Evolutionary conservation across 2,113 vertebrate species (phyloP).

Genomic region (Panthera leo): DNA sequence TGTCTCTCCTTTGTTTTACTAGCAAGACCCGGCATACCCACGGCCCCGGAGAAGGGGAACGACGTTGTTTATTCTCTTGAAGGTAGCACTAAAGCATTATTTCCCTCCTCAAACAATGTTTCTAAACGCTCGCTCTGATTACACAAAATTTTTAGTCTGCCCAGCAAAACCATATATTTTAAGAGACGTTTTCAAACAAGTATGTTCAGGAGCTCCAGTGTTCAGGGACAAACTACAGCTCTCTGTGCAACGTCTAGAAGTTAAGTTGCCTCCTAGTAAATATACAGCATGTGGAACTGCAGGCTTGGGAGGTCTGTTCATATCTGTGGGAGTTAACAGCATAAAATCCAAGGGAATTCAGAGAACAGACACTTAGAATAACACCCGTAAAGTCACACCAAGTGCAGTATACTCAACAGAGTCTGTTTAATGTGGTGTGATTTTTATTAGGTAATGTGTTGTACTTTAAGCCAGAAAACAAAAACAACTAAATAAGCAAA

Average conservation of each 20-base stretch:
- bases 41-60: background rate
- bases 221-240: conserved; percentile 32
- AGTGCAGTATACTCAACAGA: conserved; percentile 31
- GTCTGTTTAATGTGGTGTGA: conserved; percentile 66
- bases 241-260: background rate
- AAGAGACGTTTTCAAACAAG: conserved; percentile 63
- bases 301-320: conserved; percentile 67
- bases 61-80: conserved; percentile 48
- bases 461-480: conserved; percentile 59
- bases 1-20: conserved; percentile 49
- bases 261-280: conserved; percentile 53
- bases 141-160: conserved; percentile 41
- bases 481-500: background rate
- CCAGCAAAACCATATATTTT: conserved; percentile 54
- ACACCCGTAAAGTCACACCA: conserved; percentile 21
- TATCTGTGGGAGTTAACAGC: conserved; percentile 50
- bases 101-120: conserved; percentile 25
- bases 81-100: background rate
- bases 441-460: conserved; percentile 69
- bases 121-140: conserved; percentile 61
- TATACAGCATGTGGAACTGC: background rate
- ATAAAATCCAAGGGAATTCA: conserved; percentile 70
- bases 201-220: conserved; percentile 16
- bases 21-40: background rate
- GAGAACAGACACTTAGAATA: conserved; percentile 74